Evolutionary conservation across 2,797 vertebrate genomes (phyloP).

Genomic region (Acipenser ruthenus): DNA sequence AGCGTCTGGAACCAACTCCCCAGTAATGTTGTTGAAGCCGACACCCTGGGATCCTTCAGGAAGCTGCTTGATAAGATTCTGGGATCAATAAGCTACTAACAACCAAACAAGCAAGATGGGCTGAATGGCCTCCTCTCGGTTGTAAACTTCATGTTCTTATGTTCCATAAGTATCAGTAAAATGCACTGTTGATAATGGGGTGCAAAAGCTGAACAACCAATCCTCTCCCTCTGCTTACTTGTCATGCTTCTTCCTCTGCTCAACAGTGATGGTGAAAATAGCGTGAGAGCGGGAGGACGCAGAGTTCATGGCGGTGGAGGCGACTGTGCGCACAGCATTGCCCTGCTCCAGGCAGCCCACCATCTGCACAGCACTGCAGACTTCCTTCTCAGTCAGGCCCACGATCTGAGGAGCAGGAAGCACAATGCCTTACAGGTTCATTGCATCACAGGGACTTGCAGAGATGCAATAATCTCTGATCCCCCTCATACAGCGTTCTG

Average conservation of each 20-base stretch:
- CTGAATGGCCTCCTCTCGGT: too few species aligned
- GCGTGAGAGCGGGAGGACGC: constrained; percentile 91
- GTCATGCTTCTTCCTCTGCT: constrained; percentile 75
- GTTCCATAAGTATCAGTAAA: not conserved
- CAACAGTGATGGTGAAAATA: constrained; percentile 89
- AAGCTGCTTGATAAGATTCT: too few species aligned
- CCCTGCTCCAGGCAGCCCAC: constrained; percentile 83
- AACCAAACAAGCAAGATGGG: too few species aligned
- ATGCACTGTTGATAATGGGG: not conserved
- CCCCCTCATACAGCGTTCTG: too few species aligned
- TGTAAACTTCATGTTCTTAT: too few species aligned
- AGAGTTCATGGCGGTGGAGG: constrained; percentile 91
- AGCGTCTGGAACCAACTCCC: too few species aligned
- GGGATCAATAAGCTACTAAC: too few species aligned
- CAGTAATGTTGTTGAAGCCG: too few species aligned
- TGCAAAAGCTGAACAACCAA: too few species aligned
- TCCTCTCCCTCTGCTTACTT: constrained; percentile 51
- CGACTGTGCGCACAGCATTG: constrained; percentile 81
- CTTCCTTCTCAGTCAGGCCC: constrained; percentile 76
- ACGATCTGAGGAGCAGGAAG: constrained; percentile 61
- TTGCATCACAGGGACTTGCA: not conserved
- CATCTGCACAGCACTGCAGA: constrained; percentile 68
- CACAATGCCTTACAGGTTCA: too few species aligned
- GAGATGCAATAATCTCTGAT: too few species aligned
- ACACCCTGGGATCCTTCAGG: too few species aligned